Evolutionary conservation across 2,888 invertebrate genomes (phyloP).

Genomic region (Halocaridina rubra): DNA sequence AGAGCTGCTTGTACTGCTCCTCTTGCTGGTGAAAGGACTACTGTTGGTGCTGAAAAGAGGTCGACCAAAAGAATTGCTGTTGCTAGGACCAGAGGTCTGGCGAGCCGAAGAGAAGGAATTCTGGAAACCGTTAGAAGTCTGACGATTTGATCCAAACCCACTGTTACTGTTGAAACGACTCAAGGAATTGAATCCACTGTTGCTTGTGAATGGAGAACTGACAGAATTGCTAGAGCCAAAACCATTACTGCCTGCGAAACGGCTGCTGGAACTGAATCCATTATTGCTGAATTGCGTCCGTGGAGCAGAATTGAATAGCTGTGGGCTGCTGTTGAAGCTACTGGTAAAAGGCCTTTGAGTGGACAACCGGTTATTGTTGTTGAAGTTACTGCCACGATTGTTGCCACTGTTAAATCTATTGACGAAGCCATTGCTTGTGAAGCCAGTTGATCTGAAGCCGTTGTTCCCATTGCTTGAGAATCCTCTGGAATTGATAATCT

Average conservation of each 20-base stretch:
- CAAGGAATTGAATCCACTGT: too few species aligned
- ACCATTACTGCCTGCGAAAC: too few species aligned
- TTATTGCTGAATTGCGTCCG: neutral
- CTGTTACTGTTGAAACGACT: too few species aligned
- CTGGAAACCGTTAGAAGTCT: neutral
- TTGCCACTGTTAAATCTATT: neutral
- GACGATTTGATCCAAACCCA: too few species aligned
- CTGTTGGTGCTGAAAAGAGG: slow-evolving; percentile 6
- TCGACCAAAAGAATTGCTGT: slow-evolving; percentile 7
- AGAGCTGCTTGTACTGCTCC: neutral
- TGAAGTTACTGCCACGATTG: neutral
- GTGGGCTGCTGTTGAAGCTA: neutral
- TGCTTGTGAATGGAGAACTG: too few species aligned
- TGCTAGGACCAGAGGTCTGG: neutral
- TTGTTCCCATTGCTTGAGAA: slow-evolving; percentile 12
- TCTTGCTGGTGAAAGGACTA: slow-evolving; percentile 11
- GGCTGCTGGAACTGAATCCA: too few species aligned
- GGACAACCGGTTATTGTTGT: slow-evolving; percentile 4
- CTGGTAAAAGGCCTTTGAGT: neutral
- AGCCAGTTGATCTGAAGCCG: slow-evolving; percentile 23
- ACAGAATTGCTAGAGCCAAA: too few species aligned
- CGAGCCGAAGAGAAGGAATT: neutral
- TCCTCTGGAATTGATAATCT: neutral
- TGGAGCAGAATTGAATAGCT: neutral
- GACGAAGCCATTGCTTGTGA: slow-evolving; percentile 22